Evolutionary conservation across 2,113 vertebrate species (phyloP).

Genomic region (Hippoglossus stenolepis): DNA sequence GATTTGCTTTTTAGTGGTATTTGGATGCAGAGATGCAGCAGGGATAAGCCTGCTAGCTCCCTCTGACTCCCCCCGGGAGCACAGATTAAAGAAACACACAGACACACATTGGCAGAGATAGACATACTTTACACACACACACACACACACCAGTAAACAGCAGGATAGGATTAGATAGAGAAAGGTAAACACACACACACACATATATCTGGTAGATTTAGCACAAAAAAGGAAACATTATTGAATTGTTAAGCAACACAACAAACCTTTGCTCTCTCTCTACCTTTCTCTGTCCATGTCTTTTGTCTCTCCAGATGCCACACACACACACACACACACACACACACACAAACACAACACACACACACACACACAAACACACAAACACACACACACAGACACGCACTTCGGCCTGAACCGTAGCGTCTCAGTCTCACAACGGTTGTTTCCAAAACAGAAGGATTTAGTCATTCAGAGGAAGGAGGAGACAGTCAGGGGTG

Average conservation of each 20-base stretch:
- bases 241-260: slow-evolving; percentile 30
- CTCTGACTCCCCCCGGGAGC: slow-evolving; percentile 72
- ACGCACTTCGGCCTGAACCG: too few species aligned
- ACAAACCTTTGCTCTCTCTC: neutral
- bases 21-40: slow-evolving; percentile 77
- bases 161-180: slow-evolving; percentile 69
- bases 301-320: neutral
- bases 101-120: slow-evolving; percentile 35
- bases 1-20: slow-evolving; percentile 82
- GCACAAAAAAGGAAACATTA: slow-evolving; percentile 29
- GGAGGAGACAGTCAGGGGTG: slow-evolving; percentile 47
- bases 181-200: slow-evolving; percentile 59
- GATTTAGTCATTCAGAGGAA: slow-evolving; percentile 36
- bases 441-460: slow-evolving; percentile 2
- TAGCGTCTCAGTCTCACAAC: neutral
- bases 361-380: neutral
- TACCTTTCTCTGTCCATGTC: neutral
- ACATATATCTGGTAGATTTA: slow-evolving; percentile 46
- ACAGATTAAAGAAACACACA: slow-evolving; percentile 76
- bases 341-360: neutral
- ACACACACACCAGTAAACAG: slow-evolving; percentile 55
- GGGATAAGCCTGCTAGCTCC: slow-evolving; percentile 80
- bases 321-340: neutral
- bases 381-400: neutral
- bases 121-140: slow-evolving; percentile 49